These are phyloP conservation scores for Synergus itoensis DNA, from an alignment of 2,888 invertebrate species.

Conservation along the genomic window DNA sequence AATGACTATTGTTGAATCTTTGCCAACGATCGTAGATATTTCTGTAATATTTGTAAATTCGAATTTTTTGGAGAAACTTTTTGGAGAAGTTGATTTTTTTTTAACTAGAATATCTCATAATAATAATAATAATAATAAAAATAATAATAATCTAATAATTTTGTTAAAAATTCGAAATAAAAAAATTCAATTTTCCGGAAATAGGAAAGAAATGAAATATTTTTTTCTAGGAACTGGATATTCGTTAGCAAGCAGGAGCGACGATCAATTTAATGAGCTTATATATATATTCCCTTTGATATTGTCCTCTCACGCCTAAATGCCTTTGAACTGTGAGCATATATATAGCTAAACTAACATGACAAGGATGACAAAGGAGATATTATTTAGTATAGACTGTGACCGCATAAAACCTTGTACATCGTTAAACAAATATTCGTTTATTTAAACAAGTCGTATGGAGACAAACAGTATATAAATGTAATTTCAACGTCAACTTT, in stretches of 20 bases:
- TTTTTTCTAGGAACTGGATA: too few relatives aligned
- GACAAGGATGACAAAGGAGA: slow-evolving; percentile 55
- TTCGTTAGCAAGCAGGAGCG: too few relatives aligned
- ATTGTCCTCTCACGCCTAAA: slow-evolving; percentile 21
- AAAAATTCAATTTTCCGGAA: neutral
- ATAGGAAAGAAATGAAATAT: too few relatives aligned
- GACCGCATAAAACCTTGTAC: neutral
- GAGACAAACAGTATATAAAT: neutral
- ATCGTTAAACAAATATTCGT: slow-evolving; percentile 5
- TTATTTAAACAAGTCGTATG: neutral
- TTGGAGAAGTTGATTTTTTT: too few relatives aligned
- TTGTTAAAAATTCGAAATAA: too few relatives aligned
- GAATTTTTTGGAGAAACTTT: neutral
- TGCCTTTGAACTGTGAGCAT: slow-evolving; percentile 10
- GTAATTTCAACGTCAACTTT: neutral
- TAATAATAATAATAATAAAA: too few relatives aligned
- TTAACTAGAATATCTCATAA: too few relatives aligned
- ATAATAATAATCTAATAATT: too few relatives aligned
- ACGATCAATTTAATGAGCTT: neutral
- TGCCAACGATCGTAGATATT: neutral
- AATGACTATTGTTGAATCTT: neutral
- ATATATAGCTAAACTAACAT: slow-evolving; percentile 55
- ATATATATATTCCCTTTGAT: slow-evolving; percentile 5
- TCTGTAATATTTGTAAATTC: neutral
- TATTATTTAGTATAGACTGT: neutral